Evolutionary conservation across 2,888 invertebrate genomes (phyloP).

Genomic region (Pteria penguin): DNA sequence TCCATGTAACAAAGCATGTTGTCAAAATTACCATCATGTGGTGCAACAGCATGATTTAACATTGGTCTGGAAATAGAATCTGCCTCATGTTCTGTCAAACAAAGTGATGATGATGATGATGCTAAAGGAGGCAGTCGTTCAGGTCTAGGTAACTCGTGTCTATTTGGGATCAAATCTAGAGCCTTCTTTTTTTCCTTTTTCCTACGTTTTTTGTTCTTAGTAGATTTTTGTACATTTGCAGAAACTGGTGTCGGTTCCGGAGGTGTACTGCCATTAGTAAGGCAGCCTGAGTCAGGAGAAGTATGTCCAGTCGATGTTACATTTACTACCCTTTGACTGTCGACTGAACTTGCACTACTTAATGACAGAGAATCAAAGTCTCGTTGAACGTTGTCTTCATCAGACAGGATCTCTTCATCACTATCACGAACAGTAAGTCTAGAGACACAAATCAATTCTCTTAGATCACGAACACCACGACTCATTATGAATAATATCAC

Average conservation of each 20-base stretch:
- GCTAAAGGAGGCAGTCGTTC: constrained; percentile 66
- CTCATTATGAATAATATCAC: constrained; percentile 69
- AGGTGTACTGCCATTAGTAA: constrained; percentile 69
- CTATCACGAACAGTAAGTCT: constrained; percentile 74
- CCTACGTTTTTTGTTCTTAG: constrained; percentile 48
- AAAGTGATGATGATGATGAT: constrained; percentile 14
- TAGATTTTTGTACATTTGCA: constrained; percentile 14
- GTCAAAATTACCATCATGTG: constrained; percentile 67
- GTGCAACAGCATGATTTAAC: constrained; percentile 7
- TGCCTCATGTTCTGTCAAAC: constrained; percentile 30
- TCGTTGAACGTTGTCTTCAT: constrained; percentile 58
- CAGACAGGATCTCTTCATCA: constrained; percentile 72
- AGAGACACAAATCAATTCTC: constrained; percentile 79
- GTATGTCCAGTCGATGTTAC: constrained; percentile 30
- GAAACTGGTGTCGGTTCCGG: constrained; percentile 28
- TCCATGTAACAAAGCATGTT: constrained; percentile 76
- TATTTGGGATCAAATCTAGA: constrained; percentile 48
- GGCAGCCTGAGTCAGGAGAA: constrained; percentile 74
- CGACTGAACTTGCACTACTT: constrained; percentile 60
- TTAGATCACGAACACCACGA: constrained; percentile 77
- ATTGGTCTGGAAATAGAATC: constrained; percentile 43
- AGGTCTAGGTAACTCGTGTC: constrained; percentile 69
- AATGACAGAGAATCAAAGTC: constrained; percentile 61
- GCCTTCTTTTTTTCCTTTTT: constrained; percentile 60
- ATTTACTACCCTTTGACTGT: constrained; percentile 45